Evolutionary conservation across 2,113 vertebrate genomes (phyloP).

Genomic region (Dipodomys spectabilis): DNA sequence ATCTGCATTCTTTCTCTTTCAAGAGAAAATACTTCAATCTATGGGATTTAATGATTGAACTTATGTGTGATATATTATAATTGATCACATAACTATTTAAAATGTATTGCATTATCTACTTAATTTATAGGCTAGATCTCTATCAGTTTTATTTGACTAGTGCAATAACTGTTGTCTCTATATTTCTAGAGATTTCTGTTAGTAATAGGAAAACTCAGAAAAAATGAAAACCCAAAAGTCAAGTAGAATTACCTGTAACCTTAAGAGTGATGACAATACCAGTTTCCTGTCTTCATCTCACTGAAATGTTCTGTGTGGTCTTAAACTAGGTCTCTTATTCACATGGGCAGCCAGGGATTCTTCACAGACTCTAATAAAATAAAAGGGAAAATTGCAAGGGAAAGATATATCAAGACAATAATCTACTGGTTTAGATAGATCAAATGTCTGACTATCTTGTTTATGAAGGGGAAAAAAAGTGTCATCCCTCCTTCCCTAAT

Average conservation of each 20-base stretch:
- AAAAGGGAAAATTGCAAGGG: slow-evolving; percentile 77
- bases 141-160: slow-evolving; percentile 10
- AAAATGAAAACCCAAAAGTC: slow-evolving; percentile 26
- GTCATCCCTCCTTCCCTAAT: slow-evolving; percentile 50
- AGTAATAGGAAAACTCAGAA: not conserved
- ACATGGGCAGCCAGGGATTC: slow-evolving; percentile 44
- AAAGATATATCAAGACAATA: slow-evolving; percentile 66
- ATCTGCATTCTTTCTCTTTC: not conserved
- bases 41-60: not conserved
- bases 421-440: slow-evolving; percentile 73
- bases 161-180: not conserved
- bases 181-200: slow-evolving; percentile 33
- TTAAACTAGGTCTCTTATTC: slow-evolving; percentile 52
- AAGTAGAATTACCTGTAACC: not conserved
- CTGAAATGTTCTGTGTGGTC: slow-evolving; percentile 16
- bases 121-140: not conserved
- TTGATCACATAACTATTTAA: not conserved
- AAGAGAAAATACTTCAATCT: not conserved
- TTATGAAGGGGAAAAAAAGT: slow-evolving; percentile 74
- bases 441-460: slow-evolving; percentile 68
- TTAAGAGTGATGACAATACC: not conserved
- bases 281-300: slow-evolving; percentile 49
- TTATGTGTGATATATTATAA: not conserved
- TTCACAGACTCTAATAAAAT: slow-evolving; percentile 76
- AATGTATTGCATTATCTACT: not conserved